phyloP scores from a whole-genome alignment of 2,797 vertebrate species.

The Ciconia nigra region DNA sequence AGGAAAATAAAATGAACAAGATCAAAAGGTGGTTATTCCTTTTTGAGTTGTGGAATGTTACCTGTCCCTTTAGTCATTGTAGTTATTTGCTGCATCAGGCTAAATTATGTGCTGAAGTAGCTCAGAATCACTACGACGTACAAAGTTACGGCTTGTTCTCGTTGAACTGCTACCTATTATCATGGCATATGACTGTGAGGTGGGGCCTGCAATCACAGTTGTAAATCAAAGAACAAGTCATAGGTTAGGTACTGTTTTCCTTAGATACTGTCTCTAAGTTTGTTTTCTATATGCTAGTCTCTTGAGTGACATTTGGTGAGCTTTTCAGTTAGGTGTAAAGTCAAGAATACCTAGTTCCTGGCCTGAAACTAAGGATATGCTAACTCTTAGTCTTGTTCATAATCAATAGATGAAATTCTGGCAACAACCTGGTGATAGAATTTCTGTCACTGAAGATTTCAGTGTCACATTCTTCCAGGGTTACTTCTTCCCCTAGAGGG shows the following conservation, averaged over 20 bases:
- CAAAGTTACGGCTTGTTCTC: background rate
- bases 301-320: background rate
- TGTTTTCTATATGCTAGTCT: background rate
- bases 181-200: slow-evolving; percentile 42
- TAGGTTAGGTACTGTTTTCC: slow-evolving; percentile 60
- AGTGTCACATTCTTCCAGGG: background rate
- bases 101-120: slow-evolving; percentile 23
- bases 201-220: slow-evolving; percentile 52
- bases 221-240: slow-evolving; percentile 65
- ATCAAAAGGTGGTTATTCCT: background rate
- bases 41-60: background rate
- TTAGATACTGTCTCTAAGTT: slow-evolving; percentile 60
- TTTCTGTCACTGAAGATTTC: background rate
- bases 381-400: background rate
- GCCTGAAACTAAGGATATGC: background rate
- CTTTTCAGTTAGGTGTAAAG: background rate
- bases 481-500: background rate
- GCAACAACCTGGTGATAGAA: background rate
- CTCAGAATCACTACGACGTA: background rate
- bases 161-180: slow-evolving; percentile 44
- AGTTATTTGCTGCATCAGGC: slow-evolving; percentile 8
- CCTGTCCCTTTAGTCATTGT: background rate
- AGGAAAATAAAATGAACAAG: background rate
- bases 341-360: background rate
- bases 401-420: background rate